Percentiles rank a stretch among this genome's conserved stretches.
Evolutionary conservation across 37 sponge, comb jelly and placozoan species (phyloP).

Genomic region (Amphimedon queenslandica): DNA sequence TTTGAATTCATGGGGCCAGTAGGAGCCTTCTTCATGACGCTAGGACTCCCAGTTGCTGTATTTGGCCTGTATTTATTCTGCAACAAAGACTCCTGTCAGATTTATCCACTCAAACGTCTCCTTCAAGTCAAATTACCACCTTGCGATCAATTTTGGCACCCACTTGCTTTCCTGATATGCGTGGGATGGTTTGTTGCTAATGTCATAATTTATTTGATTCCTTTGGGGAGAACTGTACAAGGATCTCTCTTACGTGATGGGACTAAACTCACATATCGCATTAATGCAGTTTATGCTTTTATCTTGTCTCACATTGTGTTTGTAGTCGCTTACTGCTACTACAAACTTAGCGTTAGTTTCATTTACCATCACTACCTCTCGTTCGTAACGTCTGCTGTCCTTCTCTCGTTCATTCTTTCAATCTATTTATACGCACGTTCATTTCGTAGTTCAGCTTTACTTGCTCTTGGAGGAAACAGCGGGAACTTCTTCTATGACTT

Average conservation of each 20-base stretch:
- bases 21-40: constrained; percentile 60
- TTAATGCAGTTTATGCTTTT: constrained; percentile 79
- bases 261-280: constrained; percentile 47
- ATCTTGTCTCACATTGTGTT: constrained; percentile 66
- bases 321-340: constrained; percentile 39
- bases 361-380: constrained; percentile 76
- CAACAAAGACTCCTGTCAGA: constrained; percentile 30
- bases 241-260: constrained; percentile 68
- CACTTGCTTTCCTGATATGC: constrained; percentile 45
- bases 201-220: constrained; percentile 62
- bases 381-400: constrained; percentile 40
- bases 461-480: constrained; percentile 74
- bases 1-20: constrained; percentile 82
- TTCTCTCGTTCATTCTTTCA: constrained; percentile 65
- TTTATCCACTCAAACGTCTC: too few relatives aligned
- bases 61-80: constrained; percentile 60
- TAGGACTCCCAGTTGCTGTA: constrained; percentile 58
- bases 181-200: constrained; percentile 76
- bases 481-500: constrained; percentile 85
- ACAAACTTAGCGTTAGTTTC: constrained; percentile 57
- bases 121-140: not conserved
- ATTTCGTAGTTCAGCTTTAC: constrained; percentile 42
- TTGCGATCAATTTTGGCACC: constrained; percentile 37
- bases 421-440: constrained; percentile 72
- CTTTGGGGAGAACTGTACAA: constrained; percentile 58